Conservation (phyloP, 2,113 vertebrate species). For the Suricata suricatta region DNA sequence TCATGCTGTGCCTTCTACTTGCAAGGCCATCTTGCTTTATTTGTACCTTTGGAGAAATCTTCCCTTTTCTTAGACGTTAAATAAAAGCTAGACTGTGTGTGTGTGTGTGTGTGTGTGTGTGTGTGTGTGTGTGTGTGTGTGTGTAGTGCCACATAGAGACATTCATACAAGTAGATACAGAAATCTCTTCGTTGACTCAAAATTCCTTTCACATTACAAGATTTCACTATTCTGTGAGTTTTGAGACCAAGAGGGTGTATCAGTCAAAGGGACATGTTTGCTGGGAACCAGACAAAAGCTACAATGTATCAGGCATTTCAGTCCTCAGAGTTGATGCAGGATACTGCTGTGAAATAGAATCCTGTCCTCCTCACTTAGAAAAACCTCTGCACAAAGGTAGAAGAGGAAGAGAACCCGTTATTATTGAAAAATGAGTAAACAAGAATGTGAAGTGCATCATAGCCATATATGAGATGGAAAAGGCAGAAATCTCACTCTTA, state of each 20-base stretch:
- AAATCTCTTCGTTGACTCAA: not conserved
- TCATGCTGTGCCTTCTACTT: not conserved
- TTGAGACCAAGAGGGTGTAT: not conserved
- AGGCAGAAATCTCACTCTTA: not conserved
- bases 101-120: too few relatives aligned
- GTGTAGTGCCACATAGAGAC: not conserved
- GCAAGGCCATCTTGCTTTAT: not conserved
- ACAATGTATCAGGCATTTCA: not conserved
- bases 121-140: not conserved
- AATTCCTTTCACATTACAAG: not conserved
- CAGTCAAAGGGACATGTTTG: not conserved
- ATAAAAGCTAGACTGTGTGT: not conserved
- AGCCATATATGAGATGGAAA: not conserved
- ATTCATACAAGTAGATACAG: not conserved
- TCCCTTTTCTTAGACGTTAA: not conserved
- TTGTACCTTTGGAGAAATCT: not conserved
- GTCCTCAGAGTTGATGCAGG: not conserved
- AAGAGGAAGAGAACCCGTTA: constrained; percentile 17
- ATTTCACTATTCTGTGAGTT: not conserved
- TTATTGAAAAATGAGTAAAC: not conserved
- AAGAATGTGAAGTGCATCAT: not conserved
- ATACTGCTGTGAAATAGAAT: not conserved
- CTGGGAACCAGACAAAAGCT: not conserved
- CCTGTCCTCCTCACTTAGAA: not conserved
- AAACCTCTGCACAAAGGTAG: not conserved